phyloP scores from a whole-genome alignment of 2,888 invertebrate species.

The Dioctria linearis region DNA sequence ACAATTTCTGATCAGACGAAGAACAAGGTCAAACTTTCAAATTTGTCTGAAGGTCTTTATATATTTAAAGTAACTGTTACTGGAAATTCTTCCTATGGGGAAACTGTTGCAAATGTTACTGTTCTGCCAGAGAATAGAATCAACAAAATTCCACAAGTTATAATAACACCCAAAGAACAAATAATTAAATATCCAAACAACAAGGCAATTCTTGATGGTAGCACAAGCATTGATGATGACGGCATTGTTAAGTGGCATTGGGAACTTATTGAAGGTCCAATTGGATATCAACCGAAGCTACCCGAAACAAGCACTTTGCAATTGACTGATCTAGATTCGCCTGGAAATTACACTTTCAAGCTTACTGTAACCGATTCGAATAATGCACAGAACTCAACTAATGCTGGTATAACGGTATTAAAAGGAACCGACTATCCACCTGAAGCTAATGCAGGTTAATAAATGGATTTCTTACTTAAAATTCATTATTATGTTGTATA shows the following conservation, averaged over 20 bases:
- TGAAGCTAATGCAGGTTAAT: slow-evolving; percentile 88
- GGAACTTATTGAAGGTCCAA: slow-evolving; percentile 91
- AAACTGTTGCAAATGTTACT: slow-evolving; percentile 90
- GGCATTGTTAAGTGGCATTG: slow-evolving; percentile 91
- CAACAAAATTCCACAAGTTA: slow-evolving; percentile 87
- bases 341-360: slow-evolving; percentile 92
- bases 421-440: slow-evolving; percentile 96
- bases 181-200: slow-evolving; percentile 92
- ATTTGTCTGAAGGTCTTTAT: slow-evolving; percentile 89
- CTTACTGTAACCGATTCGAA: slow-evolving; percentile 94
- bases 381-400: slow-evolving; percentile 87
- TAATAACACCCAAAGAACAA: slow-evolving; percentile 89
- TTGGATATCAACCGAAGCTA: slow-evolving; percentile 86
- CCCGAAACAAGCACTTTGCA: slow-evolving; percentile 87
- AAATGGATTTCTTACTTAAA: neutral
- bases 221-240: slow-evolving; percentile 85
- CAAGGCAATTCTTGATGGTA: slow-evolving; percentile 91
- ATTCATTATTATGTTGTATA: slow-evolving; percentile 49
- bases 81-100: slow-evolving; percentile 83
- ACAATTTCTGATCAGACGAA: slow-evolving; percentile 89
- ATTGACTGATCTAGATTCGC: slow-evolving; percentile 84
- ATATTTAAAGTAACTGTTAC: slow-evolving; percentile 89
- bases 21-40: slow-evolving; percentile 85
- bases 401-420: slow-evolving; percentile 90
- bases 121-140: slow-evolving; percentile 87